A percentile compares a stretch with the other conserved stretches of the same genome.
Conservation (phyloP, 2,888 invertebrate genomes). For the Pecten maximus region DNA sequence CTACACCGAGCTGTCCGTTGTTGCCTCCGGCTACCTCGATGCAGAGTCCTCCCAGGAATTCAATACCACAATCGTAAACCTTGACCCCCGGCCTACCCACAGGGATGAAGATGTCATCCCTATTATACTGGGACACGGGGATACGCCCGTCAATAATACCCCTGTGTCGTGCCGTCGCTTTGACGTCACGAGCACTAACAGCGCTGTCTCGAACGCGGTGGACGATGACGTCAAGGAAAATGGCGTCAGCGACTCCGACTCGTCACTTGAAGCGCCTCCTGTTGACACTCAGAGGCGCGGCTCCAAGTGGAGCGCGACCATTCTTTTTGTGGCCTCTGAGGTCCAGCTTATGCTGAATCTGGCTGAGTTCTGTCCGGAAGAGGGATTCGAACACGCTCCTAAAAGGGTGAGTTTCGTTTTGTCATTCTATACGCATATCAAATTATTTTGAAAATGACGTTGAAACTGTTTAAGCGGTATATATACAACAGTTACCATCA, state of each 20-base stretch:
- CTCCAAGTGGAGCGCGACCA: slow-evolving; percentile 70
- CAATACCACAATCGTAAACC: background rate
- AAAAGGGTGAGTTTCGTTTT: slow-evolving; percentile 51
- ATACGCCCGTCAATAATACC: slow-evolving; percentile 18
- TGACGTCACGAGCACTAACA: background rate
- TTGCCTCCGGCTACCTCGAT: slow-evolving; percentile 23
- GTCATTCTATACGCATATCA: background rate
- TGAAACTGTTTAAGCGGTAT: background rate
- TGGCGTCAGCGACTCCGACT: slow-evolving; percentile 53
- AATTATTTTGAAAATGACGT: background rate
- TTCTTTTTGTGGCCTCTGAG: slow-evolving; percentile 71
- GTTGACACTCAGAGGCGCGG: slow-evolving; percentile 48
- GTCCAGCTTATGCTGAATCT: slow-evolving; percentile 68
- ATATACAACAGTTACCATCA: background rate
- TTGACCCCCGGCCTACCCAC: background rate
- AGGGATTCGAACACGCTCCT: slow-evolving; percentile 61
- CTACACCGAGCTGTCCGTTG: slow-evolving; percentile 30
- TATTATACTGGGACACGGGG: slow-evolving; percentile 12
- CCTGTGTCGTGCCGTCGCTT: slow-evolving; percentile 8
- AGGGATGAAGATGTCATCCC: background rate
- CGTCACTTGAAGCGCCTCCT: slow-evolving; percentile 43
- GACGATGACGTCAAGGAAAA: slow-evolving; percentile 58
- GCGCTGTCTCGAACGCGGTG: background rate
- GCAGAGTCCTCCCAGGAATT: background rate
- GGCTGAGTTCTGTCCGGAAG: slow-evolving; percentile 64